phyloP scores from a whole-genome alignment of 1,140 invertebrate genomes.

The Gonatopus flavifemur region DNA sequence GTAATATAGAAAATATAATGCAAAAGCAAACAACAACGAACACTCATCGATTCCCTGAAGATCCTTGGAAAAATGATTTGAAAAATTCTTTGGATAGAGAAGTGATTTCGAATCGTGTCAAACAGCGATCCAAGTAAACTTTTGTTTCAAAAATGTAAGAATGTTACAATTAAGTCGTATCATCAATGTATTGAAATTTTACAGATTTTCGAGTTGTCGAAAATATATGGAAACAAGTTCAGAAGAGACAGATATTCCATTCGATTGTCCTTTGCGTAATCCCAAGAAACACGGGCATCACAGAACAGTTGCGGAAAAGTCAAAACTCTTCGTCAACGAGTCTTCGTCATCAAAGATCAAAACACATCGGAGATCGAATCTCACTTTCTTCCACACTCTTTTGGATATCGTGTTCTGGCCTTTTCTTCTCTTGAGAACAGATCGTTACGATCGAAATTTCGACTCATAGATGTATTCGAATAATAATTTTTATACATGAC shows the following conservation, averaged over 20 bases:
- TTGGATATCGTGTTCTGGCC: conserved; percentile 45
- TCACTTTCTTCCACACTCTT: conserved; percentile 31
- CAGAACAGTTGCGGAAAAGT: neutral
- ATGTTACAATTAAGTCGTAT: too few species aligned
- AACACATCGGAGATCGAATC: conserved; percentile 5
- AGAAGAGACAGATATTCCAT: conserved; percentile 11
- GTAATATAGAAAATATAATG: conserved; percentile 10
- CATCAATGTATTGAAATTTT: neutral
- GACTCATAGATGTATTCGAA: too few species aligned
- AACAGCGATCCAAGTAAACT: conserved; percentile 3
- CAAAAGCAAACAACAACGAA: too few species aligned
- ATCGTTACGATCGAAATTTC: too few species aligned
- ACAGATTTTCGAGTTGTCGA: conserved; percentile 10
- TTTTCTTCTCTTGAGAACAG: conserved; percentile 29
- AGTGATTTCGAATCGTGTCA: neutral
- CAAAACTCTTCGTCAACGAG: conserved; percentile 1
- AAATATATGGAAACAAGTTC: conserved; percentile 13
- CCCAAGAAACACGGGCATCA: too few species aligned
- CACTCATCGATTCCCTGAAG: neutral
- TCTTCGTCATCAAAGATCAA: conserved; percentile 9
- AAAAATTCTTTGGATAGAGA: conserved; percentile 9
- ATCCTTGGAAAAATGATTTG: conserved; percentile 13
- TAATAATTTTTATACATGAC: too few species aligned
- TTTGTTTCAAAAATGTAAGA: neutral
- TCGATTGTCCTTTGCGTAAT: too few species aligned